Evolutionary conservation across 2,113 vertebrate genomes (phyloP), one percentile per base, ranked within the genome.

Genomic region (Poeciliopsis turrubarensis): DNA sequence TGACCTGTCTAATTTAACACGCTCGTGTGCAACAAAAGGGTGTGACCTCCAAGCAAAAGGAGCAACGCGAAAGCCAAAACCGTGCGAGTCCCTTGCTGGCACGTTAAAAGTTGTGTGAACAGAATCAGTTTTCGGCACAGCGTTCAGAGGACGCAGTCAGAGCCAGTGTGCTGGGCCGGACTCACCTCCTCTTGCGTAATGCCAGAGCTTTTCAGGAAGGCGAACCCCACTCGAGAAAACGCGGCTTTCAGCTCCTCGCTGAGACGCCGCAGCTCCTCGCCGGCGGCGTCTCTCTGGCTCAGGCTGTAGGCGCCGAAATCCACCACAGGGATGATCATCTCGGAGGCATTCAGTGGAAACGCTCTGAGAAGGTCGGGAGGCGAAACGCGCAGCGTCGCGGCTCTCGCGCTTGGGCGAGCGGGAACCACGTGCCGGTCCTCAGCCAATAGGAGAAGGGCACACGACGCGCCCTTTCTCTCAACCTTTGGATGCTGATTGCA

Each of bases 171-270:
- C 4, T 11, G 17, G 19, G 13, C 1, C 26, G 26, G 30, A 12
- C 10, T 83, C 70, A 95, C 94, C 85, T 94, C 91, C 39, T 85
- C 57, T n/a, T 88, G 84, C 1, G 64, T 65, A 6, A 95, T 94
- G 11, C 93, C 95, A 1, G 91, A 91, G 70, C 94, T 95, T 70
- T 87, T 57, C 62, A 95, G 70, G 66, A 92, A 94, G 14, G 94
- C 93, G 60, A 94, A 94, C 0, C 95, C 95, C 3, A 94, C 84
- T 15, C 91, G 80, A 0, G 70, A 84, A 13, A 95, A 94, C 0
- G 92, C 93, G 0, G n/a, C 54, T 57, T 71, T 82, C 39, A 95
- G 15, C 70, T 91, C 72, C 22, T 41, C 1, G 67, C 78, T 68
- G n/a, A 95, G 3, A 0, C 4, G 2, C 0, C 64, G 54, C 51